Evolutionary conservation across 2,888 invertebrate species (phyloP), one percentile per base, ranked within the genome.

Genomic region (Loripinus fragilis): DNA sequence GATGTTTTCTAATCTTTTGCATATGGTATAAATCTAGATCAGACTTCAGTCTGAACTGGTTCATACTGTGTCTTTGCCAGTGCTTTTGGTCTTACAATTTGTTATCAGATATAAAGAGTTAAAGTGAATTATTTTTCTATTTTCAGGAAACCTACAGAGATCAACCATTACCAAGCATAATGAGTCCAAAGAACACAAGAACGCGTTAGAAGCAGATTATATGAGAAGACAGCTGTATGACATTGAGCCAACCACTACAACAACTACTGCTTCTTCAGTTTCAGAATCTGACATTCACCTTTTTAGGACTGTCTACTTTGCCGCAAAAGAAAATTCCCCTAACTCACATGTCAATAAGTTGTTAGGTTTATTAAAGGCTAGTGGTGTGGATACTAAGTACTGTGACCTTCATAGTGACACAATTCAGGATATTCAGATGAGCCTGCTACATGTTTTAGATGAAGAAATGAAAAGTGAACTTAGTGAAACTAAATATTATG

Each of bases 261-360:
- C n/a, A n/a, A n/a, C n/a, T n/a, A n/a, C n/a, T n/a, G n/a, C n/a
- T n/a, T n/a, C n/a, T n/a, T n/a, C n/a, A n/a, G n/a, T n/a, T n/a
- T n/a, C n/a, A n/a, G n/a, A n/a, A n/a, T n/a, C n/a, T n/a, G n/a
- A n/a, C n/a, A n/a, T n/a, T n/a, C n/a, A n/a, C n/a, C n/a, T 68
- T 17, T 74, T 74, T 41, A 41, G 74, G 38, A 74, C 74, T 30
- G 67, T 67, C 17, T 68, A 74, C 68, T 74, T 52, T 55, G 41
- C 50, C 7, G 74, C 38, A 7, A 30, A 66, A 50, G 41, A 73
- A 28, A 66, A 48, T 30, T n/a, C 65, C 2, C 70, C 75, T 30
- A 42, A 50, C 38, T 67, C 42, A 20, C n/a, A n/a, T 33, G 17
- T 67, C 12, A 64, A 64, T 25, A 33, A 28, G 30, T 33, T 33